phyloP scores from a whole-genome alignment of 2,888 invertebrate species.

The Stenodema calcarata region DNA sequence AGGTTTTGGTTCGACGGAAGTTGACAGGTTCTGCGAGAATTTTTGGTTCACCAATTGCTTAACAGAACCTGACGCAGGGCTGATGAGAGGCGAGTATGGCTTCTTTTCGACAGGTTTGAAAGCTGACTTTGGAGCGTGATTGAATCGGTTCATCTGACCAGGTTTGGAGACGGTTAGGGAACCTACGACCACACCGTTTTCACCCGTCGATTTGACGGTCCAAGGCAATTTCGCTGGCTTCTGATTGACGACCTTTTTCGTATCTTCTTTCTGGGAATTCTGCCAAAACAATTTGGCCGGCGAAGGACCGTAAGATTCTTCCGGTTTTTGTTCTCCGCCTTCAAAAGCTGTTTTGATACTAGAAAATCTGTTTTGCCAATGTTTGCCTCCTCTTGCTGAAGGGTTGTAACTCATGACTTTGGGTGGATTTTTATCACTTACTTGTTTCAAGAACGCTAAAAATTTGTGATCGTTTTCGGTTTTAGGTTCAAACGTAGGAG shows the following conservation, averaged over 20 bases:
- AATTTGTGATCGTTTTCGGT: constrained; percentile 87
- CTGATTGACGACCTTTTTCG: constrained; percentile 34
- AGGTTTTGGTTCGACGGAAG: not conserved
- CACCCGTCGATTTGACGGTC: constrained; percentile 60
- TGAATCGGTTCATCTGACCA: constrained; percentile 65
- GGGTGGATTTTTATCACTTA: constrained; percentile 65
- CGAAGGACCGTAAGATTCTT: constrained; percentile 48
- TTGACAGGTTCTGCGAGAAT: constrained; percentile 52
- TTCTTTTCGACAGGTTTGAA: constrained; percentile 69
- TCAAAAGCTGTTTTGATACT: constrained; percentile 85
- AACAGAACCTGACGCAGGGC: constrained; percentile 56
- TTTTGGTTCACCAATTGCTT: constrained; percentile 62
- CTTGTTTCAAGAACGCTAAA: constrained; percentile 79
- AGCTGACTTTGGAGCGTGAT: constrained; percentile 78
- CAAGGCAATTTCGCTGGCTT: constrained; percentile 60
- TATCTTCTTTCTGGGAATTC: constrained; percentile 63
- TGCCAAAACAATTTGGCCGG: constrained; percentile 71
- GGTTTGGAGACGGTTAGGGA: constrained; percentile 61
- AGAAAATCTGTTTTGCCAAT: constrained; percentile 84
- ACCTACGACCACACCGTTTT: constrained; percentile 63
- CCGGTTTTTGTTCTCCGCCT: constrained; percentile 60
- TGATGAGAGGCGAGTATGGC: constrained; percentile 52
- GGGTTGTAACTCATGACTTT: constrained; percentile 61
- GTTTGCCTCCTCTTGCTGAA: constrained; percentile 63
- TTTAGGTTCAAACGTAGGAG: constrained; percentile 78